Evolutionary conservation across 2,888 invertebrate species (phyloP).

Genomic region (Onchidella celtica): DNA sequence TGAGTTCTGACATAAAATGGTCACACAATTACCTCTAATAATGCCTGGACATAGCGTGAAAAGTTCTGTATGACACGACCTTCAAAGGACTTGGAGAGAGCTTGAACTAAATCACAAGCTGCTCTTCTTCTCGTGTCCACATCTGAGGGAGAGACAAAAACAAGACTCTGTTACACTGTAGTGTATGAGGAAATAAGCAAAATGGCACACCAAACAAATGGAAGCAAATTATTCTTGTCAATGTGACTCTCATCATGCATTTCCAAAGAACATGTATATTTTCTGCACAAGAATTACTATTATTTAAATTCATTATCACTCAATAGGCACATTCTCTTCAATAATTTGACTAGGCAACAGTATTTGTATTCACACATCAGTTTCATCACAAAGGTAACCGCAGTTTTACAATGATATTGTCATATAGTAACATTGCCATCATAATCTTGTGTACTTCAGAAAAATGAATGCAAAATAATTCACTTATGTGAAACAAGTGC

Average conservation of each 20-base stretch:
- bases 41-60: slow-evolving; percentile 77
- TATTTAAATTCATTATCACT: too few relatives aligned
- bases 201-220: neutral
- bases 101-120: slow-evolving; percentile 97
- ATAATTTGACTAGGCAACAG: too few relatives aligned
- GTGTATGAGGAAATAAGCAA: neutral
- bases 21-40: slow-evolving; percentile 85
- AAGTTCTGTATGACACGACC: slow-evolving; percentile 79
- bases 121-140: slow-evolving; percentile 97
- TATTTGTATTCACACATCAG: too few relatives aligned
- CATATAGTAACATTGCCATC: too few relatives aligned
- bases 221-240: neutral
- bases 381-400: too few relatives aligned
- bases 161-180: neutral
- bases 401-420: too few relatives aligned
- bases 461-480: too few relatives aligned
- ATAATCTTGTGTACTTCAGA: too few relatives aligned
- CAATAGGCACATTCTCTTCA: too few relatives aligned
- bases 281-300: neutral
- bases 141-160: slow-evolving; percentile 82
- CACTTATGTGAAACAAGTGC: too few relatives aligned
- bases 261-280: neutral
- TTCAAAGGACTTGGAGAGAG: slow-evolving; percentile 88
- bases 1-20: too few relatives aligned
- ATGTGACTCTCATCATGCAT: neutral